phyloP scores from a whole-genome alignment of 1,140 invertebrate species.

The Pachypeltis micranthus region DNA sequence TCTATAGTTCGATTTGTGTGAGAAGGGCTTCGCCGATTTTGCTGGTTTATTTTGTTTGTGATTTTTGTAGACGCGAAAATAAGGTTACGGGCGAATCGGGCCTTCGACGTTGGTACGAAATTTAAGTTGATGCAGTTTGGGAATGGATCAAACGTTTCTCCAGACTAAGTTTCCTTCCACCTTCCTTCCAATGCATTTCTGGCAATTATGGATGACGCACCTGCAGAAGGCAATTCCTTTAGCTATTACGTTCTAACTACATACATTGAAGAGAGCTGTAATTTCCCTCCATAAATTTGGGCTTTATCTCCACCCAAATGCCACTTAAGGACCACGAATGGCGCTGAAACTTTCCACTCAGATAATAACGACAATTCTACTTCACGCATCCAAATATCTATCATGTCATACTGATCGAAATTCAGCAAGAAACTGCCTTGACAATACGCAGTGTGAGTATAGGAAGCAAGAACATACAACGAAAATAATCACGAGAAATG shows the following conservation, averaged over 20 bases:
- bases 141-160: background rate
- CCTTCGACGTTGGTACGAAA: too few relatives aligned
- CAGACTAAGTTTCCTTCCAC: background rate
- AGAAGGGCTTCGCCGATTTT: too few relatives aligned
- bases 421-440: background rate
- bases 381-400: background rate
- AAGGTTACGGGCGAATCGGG: too few relatives aligned
- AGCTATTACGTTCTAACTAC: background rate
- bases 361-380: conserved; percentile 2
- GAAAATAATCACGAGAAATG: too few relatives aligned
- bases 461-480: too few relatives aligned
- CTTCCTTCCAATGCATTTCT: background rate
- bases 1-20: too few relatives aligned
- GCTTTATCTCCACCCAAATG: background rate
- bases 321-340: background rate
- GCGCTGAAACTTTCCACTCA: background rate
- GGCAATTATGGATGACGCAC: background rate
- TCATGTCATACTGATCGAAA: background rate
- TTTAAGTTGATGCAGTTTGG: too few relatives aligned
- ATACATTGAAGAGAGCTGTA: background rate
- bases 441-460: background rate
- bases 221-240: conserved; percentile 5
- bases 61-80: too few relatives aligned
- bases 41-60: too few relatives aligned
- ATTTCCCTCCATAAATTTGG: background rate